Conservation (phyloP, 2,888 invertebrate genomes). For the Drosophila paranaensis region DNA sequence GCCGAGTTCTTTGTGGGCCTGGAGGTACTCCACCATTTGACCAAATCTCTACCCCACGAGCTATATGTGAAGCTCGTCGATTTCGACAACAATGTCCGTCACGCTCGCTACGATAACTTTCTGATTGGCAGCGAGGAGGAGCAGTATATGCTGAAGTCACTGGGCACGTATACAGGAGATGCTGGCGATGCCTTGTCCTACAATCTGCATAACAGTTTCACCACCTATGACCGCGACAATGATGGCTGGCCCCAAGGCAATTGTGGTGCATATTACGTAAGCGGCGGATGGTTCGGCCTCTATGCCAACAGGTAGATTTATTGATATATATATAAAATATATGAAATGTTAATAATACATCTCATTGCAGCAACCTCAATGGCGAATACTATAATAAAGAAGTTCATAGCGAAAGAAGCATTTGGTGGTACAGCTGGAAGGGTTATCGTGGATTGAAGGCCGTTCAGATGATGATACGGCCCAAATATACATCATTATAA, state of each 20-base stretch:
- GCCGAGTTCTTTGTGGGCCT: slow-evolving; percentile 23
- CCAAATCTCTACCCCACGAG: slow-evolving; percentile 10
- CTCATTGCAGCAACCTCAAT: slow-evolving; percentile 34
- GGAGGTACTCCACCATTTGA: slow-evolving; percentile 12
- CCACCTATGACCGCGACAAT: slow-evolving; percentile 18
- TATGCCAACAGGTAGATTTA: slow-evolving; percentile 17
- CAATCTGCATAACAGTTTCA: slow-evolving; percentile 4
- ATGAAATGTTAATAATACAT: too few species aligned
- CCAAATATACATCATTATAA: slow-evolving; percentile 16
- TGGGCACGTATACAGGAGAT: slow-evolving; percentile 8
- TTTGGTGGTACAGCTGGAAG: slow-evolving; percentile 42
- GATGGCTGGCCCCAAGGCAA: neutral
- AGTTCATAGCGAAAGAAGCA: neutral
- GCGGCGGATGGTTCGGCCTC: slow-evolving; percentile 17
- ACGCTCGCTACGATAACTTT: slow-evolving; percentile 14
- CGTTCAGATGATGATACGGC: slow-evolving; percentile 36
- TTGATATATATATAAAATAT: too few species aligned
- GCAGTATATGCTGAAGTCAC: neutral
- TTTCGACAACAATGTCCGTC: neutral
- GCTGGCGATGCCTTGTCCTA: slow-evolving; percentile 9
- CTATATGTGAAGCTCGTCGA: slow-evolving; percentile 10
- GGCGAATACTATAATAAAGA: neutral
- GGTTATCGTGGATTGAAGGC: slow-evolving; percentile 7
- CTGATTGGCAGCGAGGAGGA: slow-evolving; percentile 15
- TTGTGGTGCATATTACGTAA: neutral